Base-by-base conservation (phyloP, 2,113 vertebrate species). In the Syngnathus floridae region DNA sequence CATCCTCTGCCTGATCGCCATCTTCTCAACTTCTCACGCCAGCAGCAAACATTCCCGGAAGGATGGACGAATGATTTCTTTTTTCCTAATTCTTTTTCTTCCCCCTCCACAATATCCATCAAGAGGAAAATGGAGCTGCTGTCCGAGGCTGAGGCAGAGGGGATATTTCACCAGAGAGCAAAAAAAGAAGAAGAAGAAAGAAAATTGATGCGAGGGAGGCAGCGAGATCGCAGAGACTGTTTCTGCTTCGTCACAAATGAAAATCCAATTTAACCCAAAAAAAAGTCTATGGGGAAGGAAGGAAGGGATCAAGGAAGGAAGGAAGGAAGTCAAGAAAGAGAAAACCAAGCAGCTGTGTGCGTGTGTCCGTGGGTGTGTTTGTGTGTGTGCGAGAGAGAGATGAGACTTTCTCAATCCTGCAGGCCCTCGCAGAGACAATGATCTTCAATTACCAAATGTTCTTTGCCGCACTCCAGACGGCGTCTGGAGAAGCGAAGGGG, bases 391-490 rank as follows among this genome's bases (percentile, higher is more conserved):
- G 26, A 31, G 26, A 31, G 26, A 31, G 69, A 83, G 84, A 87
- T 70, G 87, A 87, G 79, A 65, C 73, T 65, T 76, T 78, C 83
- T 76, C 80, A 88, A 88, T 89, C 88, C 87, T 82, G 75, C 81
- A 84, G 86, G 88, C 76, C 84, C 48, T 77, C 80, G 79, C 76
- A 82, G 80, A 90, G 90, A 91, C 89, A 90, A 89, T 88, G 88
- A 91, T 91, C 90, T 91, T 89, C 90, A 90, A 90, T 91, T 91
- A 91, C 87, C 86, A 88, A 79, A 87, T 87, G 82, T 76, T 88
- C 87, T 79, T 70, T 78, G 83, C 86, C 83, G 87, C 85, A 88
- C 89, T 90, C 89, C 85, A 90, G 88, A 91, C 86, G 86, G 77
- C 70, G 36, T 55, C 52, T 22, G 62, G 66, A 65, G 43, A 43